These are phyloP conservation scores for Lycocerus yunnanus DNA, from an alignment of 2,888 invertebrate genomes.

Conservation along the genomic window DNA sequence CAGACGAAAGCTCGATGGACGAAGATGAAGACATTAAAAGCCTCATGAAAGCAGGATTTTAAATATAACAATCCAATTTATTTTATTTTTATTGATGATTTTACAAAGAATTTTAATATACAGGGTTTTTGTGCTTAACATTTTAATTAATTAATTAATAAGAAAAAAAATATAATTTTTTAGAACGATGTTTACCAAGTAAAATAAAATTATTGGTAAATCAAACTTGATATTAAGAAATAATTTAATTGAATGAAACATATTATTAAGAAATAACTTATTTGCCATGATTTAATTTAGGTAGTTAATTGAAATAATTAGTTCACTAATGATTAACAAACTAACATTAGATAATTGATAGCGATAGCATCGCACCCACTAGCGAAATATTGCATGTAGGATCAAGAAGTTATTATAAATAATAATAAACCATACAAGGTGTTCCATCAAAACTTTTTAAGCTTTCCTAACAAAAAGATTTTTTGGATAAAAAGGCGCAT, in stretches of 20 bases:
- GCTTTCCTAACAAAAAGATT: not conserved
- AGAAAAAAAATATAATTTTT: not conserved
- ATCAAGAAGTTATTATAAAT: not conserved
- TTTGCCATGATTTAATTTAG: not conserved
- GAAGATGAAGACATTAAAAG: constrained; percentile 46
- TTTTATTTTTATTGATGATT: not conserved
- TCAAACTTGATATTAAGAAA: not conserved
- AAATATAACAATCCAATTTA: constrained; percentile 23
- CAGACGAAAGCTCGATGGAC: constrained; percentile 55
- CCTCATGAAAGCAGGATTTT: constrained; percentile 50
- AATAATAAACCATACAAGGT: not conserved
- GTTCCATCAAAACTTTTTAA: not conserved
- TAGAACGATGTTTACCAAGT: not conserved
- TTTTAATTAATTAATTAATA: constrained; percentile 1
- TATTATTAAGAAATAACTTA: not conserved
- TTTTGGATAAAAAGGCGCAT: not conserved
- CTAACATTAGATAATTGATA: not conserved
- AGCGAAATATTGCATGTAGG: not conserved
- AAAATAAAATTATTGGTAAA: not conserved
- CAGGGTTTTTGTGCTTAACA: constrained; percentile 1
- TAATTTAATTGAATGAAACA: not conserved
- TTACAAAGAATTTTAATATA: not conserved
- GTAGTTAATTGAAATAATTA: not conserved
- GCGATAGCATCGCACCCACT: not conserved
- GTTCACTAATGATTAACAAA: not conserved